Base-by-base conservation (phyloP, 2,888 invertebrate species). In the Leucophenga maculata region DNA sequence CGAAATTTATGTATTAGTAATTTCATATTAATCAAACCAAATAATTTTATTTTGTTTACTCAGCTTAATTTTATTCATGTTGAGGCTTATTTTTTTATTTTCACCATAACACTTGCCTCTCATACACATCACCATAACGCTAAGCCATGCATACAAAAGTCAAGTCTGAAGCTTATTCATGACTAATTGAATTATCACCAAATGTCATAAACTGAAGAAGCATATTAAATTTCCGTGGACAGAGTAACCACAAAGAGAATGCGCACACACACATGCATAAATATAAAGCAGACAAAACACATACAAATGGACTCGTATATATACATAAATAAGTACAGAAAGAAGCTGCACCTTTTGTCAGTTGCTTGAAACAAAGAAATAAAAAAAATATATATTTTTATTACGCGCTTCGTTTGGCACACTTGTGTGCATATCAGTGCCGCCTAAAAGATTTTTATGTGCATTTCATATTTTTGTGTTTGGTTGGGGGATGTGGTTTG, bases 391-490 rank as follows among this genome's bases (percentile, higher is more conserved):
- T 60, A 60, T 60, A 60, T 60, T 60, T 60, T 60, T 60, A 60
- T 60, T 60, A 60, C 20, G 62, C 18, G 50, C 50, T 50, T 50
- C 18, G 50, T 50, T 50, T 50, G n/a, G 50, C 62, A 8, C 44
- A 46, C n/a, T 64, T 6, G 62, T 64, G n/a, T 64, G 62, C 62
- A 64, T 64, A 64, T 46, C 62, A 64, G 62, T 64, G 62, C 48
- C 62, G 48, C 46, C 62, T 64, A 48, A 64, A 46, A 48, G 48
- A 46, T 46, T 64, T 46, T 48, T 60, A 60, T 60, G 60, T 46
- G 22, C 46, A 39, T 20, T 22, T 14, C n/a, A 14, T 14, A 13
- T 26, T 6, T 9, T 18, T 62, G 62, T n/a, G 11, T 32, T 1
- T 3, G 50, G 2, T 6, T n/a, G 50, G 6, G 11, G 13, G 48